These are phyloP conservation scores for Exocentrus adspersus DNA, from an alignment of 2,888 invertebrate genomes.

Conservation along the genomic window DNA sequence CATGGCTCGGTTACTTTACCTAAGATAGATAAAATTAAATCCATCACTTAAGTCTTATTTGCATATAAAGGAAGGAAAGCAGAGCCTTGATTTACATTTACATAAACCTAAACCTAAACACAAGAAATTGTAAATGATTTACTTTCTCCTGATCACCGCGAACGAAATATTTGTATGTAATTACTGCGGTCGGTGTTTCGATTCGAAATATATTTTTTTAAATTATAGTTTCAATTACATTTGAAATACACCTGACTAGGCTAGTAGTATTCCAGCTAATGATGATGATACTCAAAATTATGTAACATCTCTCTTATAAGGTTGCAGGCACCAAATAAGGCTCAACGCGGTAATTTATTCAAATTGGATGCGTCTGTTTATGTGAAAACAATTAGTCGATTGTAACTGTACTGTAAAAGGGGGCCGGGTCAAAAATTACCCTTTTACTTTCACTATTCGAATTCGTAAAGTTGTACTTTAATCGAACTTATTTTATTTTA, in stretches of 20 bases:
- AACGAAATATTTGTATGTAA: constrained; percentile 18
- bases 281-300: too few relatives aligned
- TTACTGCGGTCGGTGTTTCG: constrained; percentile 10
- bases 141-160: constrained; percentile 32
- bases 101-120: constrained; percentile 34
- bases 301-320: neutral
- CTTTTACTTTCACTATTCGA: constrained; percentile 42
- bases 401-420: constrained; percentile 23
- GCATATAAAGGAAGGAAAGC: constrained; percentile 29
- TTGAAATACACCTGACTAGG: too few relatives aligned
- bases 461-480: too few relatives aligned
- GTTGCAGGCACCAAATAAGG: neutral
- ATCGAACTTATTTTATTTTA: too few relatives aligned
- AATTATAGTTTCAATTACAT: too few relatives aligned
- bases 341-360: neutral
- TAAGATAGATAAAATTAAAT: neutral
- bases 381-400: neutral
- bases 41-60: constrained; percentile 6
- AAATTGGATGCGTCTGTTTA: neutral
- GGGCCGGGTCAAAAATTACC: constrained; percentile 38
- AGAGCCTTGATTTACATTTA: constrained; percentile 31
- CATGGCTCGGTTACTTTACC: too few relatives aligned
- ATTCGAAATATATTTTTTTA: too few relatives aligned
- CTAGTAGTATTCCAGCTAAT: too few relatives aligned
- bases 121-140: constrained; percentile 35